Base-by-base conservation (phyloP, 2,888 invertebrate genomes). In the Orchesella flavescens region DNA sequence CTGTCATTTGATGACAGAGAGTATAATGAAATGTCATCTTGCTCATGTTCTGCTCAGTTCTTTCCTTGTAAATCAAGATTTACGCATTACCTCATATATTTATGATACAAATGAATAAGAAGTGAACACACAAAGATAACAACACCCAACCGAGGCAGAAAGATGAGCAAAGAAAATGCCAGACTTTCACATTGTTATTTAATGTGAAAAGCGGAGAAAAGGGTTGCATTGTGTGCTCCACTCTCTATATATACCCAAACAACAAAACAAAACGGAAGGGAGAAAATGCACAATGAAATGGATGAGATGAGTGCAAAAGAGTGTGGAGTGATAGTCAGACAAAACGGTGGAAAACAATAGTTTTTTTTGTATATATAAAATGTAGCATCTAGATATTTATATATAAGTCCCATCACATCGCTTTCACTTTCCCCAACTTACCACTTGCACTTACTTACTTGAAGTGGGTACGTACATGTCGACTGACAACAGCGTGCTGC, bases 201-300 rank as follows among this genome's bases (percentile, higher is more conserved):
- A 23, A 71, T 55, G 61, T 59, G 73, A 61, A 61, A 73, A 61
- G 59, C 34, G 43, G 57, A 44, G 24, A 57, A 73, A 72, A 73
- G 59, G 59, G 73, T 59, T 55, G 15, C 34, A 34, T 34, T 34
- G 34, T 34, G 34, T 12, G 49, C 46, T 34, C n/a, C 57, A 57
- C 34, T 69, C 49, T 10, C 23, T 71, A 71, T 53, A 69, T 23
- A 19, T 71, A 21, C 55, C 53, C 19, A 21, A 15, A 34, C 55
- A 71, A 69, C 17, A 69, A 23, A 71, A 71, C 49, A 71, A 71
- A 17, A 49, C 12, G 71, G 49, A 69, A 53, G 23, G 46, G 49
- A 69, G 21, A 49, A 34, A 43, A 49, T 21, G 49, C 49, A 72
- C 57, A 57, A 57, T 72, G 71, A 57, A 72, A 72, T 57, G 71